Evolutionary conservation across 2,797 vertebrate species (phyloP).

Genomic region (Rachycentron canadum): DNA sequence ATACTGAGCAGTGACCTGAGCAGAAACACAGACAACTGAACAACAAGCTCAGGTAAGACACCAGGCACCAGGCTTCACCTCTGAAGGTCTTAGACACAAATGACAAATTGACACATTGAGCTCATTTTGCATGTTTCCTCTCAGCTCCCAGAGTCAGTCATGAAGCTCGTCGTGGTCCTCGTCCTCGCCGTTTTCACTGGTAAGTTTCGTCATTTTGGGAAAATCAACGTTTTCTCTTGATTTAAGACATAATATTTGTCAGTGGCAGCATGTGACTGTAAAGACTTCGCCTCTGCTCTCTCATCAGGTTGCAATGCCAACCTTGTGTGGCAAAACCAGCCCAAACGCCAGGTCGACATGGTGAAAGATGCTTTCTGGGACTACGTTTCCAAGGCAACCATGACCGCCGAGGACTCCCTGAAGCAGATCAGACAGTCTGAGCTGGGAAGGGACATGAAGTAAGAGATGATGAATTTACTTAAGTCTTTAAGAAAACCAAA

Average conservation of each 20-base stretch:
- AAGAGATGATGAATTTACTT: conserved; percentile 63
- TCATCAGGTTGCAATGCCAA: conserved; percentile 75
- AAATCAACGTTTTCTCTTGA: not conserved
- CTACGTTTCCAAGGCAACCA: conserved; percentile 77
- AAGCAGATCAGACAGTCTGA: conserved; percentile 76
- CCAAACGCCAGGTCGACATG: conserved; percentile 71
- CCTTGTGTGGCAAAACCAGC: conserved; percentile 43
- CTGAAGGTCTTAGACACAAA: not conserved
- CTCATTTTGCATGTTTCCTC: conserved; percentile 12
- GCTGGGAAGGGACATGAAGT: conserved; percentile 83
- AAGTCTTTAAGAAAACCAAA: no score
- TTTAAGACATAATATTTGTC: no score
- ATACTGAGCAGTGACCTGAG: conserved; percentile 42
- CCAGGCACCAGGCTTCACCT: not conserved
- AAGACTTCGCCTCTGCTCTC: not conserved
- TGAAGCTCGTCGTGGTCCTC: conserved; percentile 79
- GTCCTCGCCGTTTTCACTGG: conserved; percentile 70
- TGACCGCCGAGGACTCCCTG: conserved; percentile 70
- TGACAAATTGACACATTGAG: conserved; percentile 1
- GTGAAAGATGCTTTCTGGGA: conserved; percentile 85
- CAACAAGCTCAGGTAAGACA: conserved; percentile 52
- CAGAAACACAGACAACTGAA: conserved; percentile 2
- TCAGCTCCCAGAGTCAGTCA: conserved; percentile 48
- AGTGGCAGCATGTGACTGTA: not conserved
- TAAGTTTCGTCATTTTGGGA: conserved; percentile 51